Base-by-base conservation (phyloP, 2,888 invertebrate genomes). In the Lasioglossum malachurum region DNA sequence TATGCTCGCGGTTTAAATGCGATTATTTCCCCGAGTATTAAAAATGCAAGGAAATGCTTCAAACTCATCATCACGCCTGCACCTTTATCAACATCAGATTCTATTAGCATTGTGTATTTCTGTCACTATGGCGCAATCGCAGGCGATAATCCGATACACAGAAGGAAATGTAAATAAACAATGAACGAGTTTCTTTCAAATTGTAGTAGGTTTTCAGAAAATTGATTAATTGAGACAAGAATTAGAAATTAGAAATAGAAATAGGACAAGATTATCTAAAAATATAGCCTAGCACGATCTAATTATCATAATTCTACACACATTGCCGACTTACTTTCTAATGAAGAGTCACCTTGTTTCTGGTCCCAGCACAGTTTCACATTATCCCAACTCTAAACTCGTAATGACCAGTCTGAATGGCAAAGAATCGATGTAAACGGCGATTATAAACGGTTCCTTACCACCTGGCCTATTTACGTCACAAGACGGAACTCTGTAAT, bases 91-190 rank as follows among this genome's bases (percentile, higher is more conserved):
- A 69, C 10, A 4, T 69, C 23, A n/a, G 12, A 16, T 71, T 19
- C 31, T 8, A 64, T 64, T 27, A 31, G 19, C 64, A 2, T 7
- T 2, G 12, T 7, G 1, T 31, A 31, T 31, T 64, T 64, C 7
- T 19, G 7, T 64, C 8, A 64, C 16, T 12, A 31, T 31, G 31
- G 16, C 8, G 27, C 8, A 31, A 64, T 31, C 64, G 64, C 16
- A 19, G 2, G 8, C 31, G 16, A 5, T 31, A 64, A 31, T 64
- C 16, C 5, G 16, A 64, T 16, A 31, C 31, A 14, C 57, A 12
- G 57, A 57, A 12, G n/a, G n/a, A 57, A n/a, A 57, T 57, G n/a
- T 57, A 57, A 57, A 57, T 57, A n/a, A 57, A n/a, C n/a, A 57
- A 57, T n/a, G 12, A 57, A n/a, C 4, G 23, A 57, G n/a, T 57